Conservation (phyloP, 2,888 invertebrate species). For the Hirtodrosophila cameraria region DNA sequence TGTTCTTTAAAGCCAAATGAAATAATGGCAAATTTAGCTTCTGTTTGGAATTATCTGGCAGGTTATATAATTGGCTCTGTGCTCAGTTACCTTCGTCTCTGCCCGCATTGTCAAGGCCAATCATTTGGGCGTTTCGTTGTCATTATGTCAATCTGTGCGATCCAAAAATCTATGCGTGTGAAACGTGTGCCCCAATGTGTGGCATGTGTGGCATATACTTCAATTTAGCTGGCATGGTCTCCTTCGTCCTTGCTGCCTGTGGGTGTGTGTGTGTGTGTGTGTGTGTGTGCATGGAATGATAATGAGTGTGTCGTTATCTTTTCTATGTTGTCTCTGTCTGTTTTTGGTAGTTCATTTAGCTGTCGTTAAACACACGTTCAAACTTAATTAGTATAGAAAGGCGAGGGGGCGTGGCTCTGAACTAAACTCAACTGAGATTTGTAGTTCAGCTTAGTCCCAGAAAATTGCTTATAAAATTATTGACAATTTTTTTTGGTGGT, state of each 20-base stretch:
- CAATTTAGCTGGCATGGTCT: conserved; percentile 18
- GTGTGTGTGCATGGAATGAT: conserved; percentile 58
- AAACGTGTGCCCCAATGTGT: conserved; percentile 47
- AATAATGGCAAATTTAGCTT: conserved; percentile 45
- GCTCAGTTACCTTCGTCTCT: neutral
- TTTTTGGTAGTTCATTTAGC: conserved; percentile 74
- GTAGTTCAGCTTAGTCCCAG: neutral
- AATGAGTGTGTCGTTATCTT: conserved; percentile 69
- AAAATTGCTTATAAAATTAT: neutral
- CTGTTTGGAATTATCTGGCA: conserved; percentile 68
- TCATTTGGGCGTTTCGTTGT: conserved; percentile 75
- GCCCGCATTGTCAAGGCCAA: conserved; percentile 54
- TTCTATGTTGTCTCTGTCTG: conserved; percentile 58
- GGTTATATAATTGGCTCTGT: conserved; percentile 62
- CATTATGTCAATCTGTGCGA: conserved; percentile 74
- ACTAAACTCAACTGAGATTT: conserved; percentile 17
- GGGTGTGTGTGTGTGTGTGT: conserved; percentile 2
- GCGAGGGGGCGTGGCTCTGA: conserved; percentile 13
- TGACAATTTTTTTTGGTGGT: no score
- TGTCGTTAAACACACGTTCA: conserved; percentile 73
- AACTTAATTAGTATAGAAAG: conserved; percentile 58
- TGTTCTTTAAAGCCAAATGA: conserved; percentile 65
- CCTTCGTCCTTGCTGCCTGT: neutral
- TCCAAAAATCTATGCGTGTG: conserved; percentile 55
- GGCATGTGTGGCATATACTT: neutral